Evolutionary conservation across 1,140 invertebrate species (phyloP), one percentile per base, ranked within the genome.

Genomic region (Atta texana): DNA sequence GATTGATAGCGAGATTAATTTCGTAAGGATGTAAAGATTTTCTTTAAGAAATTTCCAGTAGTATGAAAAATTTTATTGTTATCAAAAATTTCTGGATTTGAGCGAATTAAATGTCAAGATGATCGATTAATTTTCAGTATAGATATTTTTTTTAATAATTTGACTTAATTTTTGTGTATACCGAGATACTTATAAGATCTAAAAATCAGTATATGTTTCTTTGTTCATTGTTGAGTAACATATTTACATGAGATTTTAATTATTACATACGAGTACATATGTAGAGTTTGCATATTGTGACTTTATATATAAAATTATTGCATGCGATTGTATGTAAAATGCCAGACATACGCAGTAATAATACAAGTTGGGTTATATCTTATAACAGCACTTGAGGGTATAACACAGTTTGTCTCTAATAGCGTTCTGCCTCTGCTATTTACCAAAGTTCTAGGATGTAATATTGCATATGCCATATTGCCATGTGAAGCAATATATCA

Each of bases 371-470:
- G 55, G 80, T 57, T 59, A 31, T 24, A 49, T 75, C 80, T 84
- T 84, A 84, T 74, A 84, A 84, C 69, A 84, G 80, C 69, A 51
- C 80, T 84, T 61, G 55, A 57, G 64, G 69, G 14, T 74, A 51
- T 84, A 84, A 84, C 80, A 61, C 44, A 75, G 80, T 84, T 84
- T 61, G 80, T 74, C 80, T 84, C 80, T 84, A 84, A 84, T 84
- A 61, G 69, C 69, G 69, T 74, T 84, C 69, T 75, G 71, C 69
- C 55, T 84, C 69, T 84, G 59, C 80, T 84, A 84, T 84, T 84
- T 75, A 51, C 80, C 80, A 61, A 84, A 84, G 69, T 84, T 84
- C 80, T 49, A 51, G 80, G 24, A 84, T 57, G 80, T 84, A 84
- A 84, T 84, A 84, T 84, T 84, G 80, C 80, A 84, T 74, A 69